These are phyloP conservation scores for Rostratula benghalensis DNA, from an alignment of 2,113 vertebrate genomes.

Conservation along the genomic window DNA sequence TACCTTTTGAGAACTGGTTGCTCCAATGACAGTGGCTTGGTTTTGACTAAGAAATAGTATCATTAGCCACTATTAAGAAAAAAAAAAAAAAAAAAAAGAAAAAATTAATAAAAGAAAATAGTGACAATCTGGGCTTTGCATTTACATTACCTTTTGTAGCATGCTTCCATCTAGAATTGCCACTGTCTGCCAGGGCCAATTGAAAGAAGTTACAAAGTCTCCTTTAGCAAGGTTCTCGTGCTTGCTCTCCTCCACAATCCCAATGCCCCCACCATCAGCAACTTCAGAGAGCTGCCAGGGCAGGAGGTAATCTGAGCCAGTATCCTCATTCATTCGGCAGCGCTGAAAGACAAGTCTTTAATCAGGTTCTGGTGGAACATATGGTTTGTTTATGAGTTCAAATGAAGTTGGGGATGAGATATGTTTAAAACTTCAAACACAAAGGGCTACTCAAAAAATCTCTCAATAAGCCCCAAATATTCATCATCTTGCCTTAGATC, in stretches of 20 bases:
- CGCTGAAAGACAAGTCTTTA: slow-evolving; percentile 75
- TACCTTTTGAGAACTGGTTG: not conserved
- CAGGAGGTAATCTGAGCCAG: slow-evolving; percentile 82
- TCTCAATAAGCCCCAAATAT: not conserved
- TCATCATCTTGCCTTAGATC: not conserved
- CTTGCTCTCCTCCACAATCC: slow-evolving; percentile 85
- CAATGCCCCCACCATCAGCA: slow-evolving; percentile 88
- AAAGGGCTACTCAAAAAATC: not conserved
- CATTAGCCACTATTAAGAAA: not conserved
- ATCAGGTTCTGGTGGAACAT: not conserved
- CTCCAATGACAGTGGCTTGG: not conserved
- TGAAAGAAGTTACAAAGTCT: slow-evolving; percentile 86
- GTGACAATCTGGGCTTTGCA: not conserved
- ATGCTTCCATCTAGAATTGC: slow-evolving; percentile 79
- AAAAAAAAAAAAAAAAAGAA: not conserved
- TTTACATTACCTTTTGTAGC: slow-evolving; percentile 85
- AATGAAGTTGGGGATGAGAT: not conserved
- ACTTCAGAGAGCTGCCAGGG: slow-evolving; percentile 87
- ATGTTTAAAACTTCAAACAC: not conserved
- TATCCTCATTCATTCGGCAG: slow-evolving; percentile 93
- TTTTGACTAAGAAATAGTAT: not conserved
- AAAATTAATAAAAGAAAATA: not conserved
- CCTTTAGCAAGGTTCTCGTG: slow-evolving; percentile 66
- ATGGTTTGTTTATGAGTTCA: not conserved
- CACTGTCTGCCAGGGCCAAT: slow-evolving; percentile 91